Base-by-base conservation (phyloP, 1,140 invertebrate species). In the Sitobion miscanthi region DNA sequence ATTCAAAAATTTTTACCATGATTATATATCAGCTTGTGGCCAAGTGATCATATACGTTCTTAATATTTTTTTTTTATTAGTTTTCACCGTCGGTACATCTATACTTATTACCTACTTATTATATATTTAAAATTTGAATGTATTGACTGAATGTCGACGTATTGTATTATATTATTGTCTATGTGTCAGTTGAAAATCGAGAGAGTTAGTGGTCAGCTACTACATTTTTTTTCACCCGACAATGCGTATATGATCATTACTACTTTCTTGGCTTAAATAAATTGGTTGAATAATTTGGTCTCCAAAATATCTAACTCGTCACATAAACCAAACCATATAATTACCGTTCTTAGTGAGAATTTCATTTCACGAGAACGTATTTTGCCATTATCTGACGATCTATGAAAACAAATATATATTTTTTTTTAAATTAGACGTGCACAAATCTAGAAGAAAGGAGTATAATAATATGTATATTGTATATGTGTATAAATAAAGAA, bases 251-350 rank as follows among this genome's bases (percentile, higher is more conserved):
- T 42, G 38, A 42, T 88, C 47, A 52, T 52, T 52, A 88, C 86
- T 88, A 88, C 86, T 88, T 88, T 88, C 86, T 88, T 88, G 47
- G 49, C 49, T 52, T 54, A 89, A 89, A 89, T 89, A 89, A 89
- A 54, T 89, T 89, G 35, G n/a, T 52, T n/a, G 49, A 35, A 89
- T 35, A 89, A 89, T 54, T n/a, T 54, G 7, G 47, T 35, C 47
- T 52, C 47, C 86, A 21, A 35, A 87, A 49, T 52, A 89, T 89
- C 21, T 23, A 38, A 54, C 87, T 54, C n/a, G 87, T 89, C 87
- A 89, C 49, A 89, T 54, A 89, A 7, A 5, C 49, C 23, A 54
- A 89, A 54, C 49, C 3, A 54, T 54, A 35, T 89, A 89, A 89
- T 89, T 89, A 52, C 21, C 14, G 3, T 89, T 89, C 49, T 89